Base-by-base conservation (phyloP, 2,888 invertebrate genomes). In the Drosophila parthenogenetica region DNA sequence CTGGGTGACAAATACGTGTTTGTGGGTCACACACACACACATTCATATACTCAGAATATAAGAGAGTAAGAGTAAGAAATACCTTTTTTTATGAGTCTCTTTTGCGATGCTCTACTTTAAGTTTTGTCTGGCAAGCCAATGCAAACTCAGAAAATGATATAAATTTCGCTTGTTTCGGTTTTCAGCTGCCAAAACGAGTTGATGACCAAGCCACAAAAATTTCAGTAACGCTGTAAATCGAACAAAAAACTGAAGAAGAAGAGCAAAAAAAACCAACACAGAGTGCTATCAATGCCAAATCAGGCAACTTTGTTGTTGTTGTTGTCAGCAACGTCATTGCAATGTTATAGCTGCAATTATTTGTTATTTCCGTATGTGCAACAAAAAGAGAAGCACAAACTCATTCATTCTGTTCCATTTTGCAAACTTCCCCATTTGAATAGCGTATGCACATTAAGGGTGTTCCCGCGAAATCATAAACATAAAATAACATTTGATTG, bases 151-250 rank as follows among this genome's bases (percentile, higher is more conserved):
- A 53, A 73, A 77, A 66, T 78, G 37, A 61, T 66, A 69, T 69
- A 79, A 79, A 79, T 75, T 68, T 77, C 64, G 66, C 62, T 62
- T 35, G 43, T 43, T 45, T 32, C 35, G 45, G 16, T 66, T 54
- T 59, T 67, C 61, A 59, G 58, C 53, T 62, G 53, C 64, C 63
- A 0, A 69, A 81, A 85, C 86, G 71, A 85, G 82, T 83, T 85
- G 88, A 70, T 85, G 81, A 82, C 74, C 86, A 77, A 74, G 79
- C 80, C 86, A 70, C 78, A 82, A 79, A 85, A 82, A 63, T 77
- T 71, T 79, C 66, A 57, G 64, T 73, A 39, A 79, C 74, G 79
- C 70, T 87, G 88, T 85, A 82, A 85, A 77, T 76, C 75, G 75
- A 76, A 76, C 69, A 65, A 46, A 37, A 32, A 55, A 40, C 37